These are phyloP conservation scores for Tetrax tetrax DNA, from an alignment of 2,113 vertebrate genomes.

Conservation along the genomic window DNA sequence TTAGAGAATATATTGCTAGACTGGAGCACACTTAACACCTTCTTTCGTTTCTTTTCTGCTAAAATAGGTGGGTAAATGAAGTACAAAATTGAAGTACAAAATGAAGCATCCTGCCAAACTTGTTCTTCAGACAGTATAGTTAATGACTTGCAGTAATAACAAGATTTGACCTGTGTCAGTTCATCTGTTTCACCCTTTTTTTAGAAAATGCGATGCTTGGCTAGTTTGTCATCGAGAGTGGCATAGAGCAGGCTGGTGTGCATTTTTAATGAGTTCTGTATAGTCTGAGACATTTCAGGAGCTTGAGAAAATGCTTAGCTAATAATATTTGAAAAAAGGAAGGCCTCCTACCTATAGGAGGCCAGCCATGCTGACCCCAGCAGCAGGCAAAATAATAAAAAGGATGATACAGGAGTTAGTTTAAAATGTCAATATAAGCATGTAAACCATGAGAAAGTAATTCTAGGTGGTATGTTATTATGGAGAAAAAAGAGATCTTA, in stretches of 20 bases:
- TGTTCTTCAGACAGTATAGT: not conserved
- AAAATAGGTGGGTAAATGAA: not conserved
- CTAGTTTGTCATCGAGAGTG: not conserved
- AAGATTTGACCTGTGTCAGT: not conserved
- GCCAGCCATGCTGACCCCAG: not conserved
- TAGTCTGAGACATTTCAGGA: not conserved
- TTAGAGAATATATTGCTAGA: conserved; percentile 4
- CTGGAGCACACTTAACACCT: not conserved
- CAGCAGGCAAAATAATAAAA: not conserved
- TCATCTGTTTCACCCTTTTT: not conserved
- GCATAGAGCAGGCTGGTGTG: not conserved
- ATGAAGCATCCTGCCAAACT: not conserved
- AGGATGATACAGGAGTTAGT: not conserved
- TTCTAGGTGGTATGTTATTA: not conserved
- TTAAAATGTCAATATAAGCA: not conserved
- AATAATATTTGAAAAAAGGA: not conserved
- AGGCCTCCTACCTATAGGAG: too few species aligned
- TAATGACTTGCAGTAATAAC: not conserved
- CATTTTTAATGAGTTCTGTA: not conserved
- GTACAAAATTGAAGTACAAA: not conserved
- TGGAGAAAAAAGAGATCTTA: not conserved
- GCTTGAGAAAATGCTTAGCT: not conserved
- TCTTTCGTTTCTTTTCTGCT: conserved; percentile 5
- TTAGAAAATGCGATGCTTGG: not conserved
- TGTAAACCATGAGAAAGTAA: not conserved